These are phyloP conservation scores for Prosopocoilus inquinatus DNA, from an alignment of 2,888 invertebrate genomes.

Conservation along the genomic window DNA sequence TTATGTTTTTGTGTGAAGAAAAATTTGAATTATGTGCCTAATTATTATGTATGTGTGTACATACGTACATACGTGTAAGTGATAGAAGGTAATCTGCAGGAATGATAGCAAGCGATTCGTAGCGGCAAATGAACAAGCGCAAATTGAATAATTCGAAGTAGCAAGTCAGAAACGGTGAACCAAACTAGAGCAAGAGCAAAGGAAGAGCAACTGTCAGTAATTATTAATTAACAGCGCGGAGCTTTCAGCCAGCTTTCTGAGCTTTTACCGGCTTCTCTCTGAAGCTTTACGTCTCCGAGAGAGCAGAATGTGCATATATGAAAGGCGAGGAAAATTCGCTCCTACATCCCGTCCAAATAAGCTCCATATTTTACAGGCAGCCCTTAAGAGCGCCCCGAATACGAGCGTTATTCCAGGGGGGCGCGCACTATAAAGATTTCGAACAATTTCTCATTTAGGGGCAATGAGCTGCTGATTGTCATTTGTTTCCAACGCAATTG, in stretches of 20 bases:
- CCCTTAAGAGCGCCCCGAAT: slow-evolving; percentile 25
- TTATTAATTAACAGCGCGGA: slow-evolving; percentile 55
- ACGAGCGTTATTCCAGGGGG: slow-evolving; percentile 29
- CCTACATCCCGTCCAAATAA: slow-evolving; percentile 23
- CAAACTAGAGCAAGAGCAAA: slow-evolving; percentile 32
- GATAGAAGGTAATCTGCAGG: too few relatives aligned
- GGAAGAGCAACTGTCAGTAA: slow-evolving; percentile 56
- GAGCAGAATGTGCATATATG: slow-evolving; percentile 50
- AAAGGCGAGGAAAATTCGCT: slow-evolving; percentile 31
- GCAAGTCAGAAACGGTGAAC: slow-evolving; percentile 15
- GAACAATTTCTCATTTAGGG: slow-evolving; percentile 51
- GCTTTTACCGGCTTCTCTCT: slow-evolving; percentile 53
- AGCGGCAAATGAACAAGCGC: slow-evolving; percentile 10
- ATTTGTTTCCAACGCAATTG: slow-evolving; percentile 50
- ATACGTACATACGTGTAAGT: too few relatives aligned
- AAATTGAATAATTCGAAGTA: slow-evolving; percentile 4
- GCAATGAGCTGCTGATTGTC: slow-evolving; percentile 51
- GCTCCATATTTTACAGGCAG: slow-evolving; percentile 1
- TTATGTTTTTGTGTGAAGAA: too few relatives aligned
- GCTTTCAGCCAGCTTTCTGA: slow-evolving; percentile 54
- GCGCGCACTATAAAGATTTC: slow-evolving; percentile 46
- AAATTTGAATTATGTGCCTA: too few relatives aligned
- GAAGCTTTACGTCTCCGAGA: slow-evolving; percentile 45
- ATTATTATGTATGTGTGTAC: too few relatives aligned
- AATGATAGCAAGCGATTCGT: neutral